Evolutionary conservation across 2,888 invertebrate genomes (phyloP).

Genomic region (Metellina segmentata): DNA sequence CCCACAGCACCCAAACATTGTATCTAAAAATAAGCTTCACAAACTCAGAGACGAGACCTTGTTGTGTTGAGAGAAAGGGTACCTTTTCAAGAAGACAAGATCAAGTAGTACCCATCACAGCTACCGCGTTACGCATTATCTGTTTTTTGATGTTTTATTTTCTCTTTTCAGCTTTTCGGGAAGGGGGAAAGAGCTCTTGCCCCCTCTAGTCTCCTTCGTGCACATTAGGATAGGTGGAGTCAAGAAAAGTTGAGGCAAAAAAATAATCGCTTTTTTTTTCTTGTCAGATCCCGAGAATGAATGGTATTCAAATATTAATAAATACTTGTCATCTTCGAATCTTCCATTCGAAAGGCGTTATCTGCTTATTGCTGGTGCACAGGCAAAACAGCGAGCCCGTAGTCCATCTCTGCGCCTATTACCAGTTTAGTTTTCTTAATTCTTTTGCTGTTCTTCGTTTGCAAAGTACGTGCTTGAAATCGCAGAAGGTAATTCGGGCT

Average conservation of each 20-base stretch:
- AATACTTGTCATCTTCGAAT: slow-evolving; percentile 68
- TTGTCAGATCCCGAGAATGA: slow-evolving; percentile 23
- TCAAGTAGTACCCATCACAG: slow-evolving; percentile 57
- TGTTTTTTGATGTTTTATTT: slow-evolving; percentile 17
- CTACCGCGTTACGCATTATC: slow-evolving; percentile 51
- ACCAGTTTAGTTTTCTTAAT: slow-evolving; percentile 19
- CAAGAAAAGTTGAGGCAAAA: slow-evolving; percentile 19
- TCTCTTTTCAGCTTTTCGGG: slow-evolving; percentile 8
- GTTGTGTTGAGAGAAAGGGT: slow-evolving; percentile 9
- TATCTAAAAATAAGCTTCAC: slow-evolving; percentile 27
- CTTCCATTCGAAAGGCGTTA: slow-evolving; percentile 57
- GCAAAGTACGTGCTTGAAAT: slow-evolving; percentile 46
- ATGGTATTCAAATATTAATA: slow-evolving; percentile 73
- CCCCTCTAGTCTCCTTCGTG: slow-evolving; percentile 21
- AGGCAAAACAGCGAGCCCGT: slow-evolving; percentile 17
- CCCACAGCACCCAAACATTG: neutral
- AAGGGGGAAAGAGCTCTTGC: neutral
- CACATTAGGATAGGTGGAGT: slow-evolving; percentile 47
- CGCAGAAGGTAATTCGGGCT: slow-evolving; percentile 38
- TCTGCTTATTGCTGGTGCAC: slow-evolving; percentile 5
- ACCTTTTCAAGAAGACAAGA: slow-evolving; percentile 23
- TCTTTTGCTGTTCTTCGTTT: slow-evolving; percentile 1
- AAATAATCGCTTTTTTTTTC: slow-evolving; percentile 22
- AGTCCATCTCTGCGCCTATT: slow-evolving; percentile 4
- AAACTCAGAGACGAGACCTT: neutral